A percentile compares a stretch with the other conserved stretches of the same genome.
These are phyloP conservation scores for Abrostola tripartita DNA, from an alignment of 2,888 invertebrate species.

Conservation along the genomic window DNA sequence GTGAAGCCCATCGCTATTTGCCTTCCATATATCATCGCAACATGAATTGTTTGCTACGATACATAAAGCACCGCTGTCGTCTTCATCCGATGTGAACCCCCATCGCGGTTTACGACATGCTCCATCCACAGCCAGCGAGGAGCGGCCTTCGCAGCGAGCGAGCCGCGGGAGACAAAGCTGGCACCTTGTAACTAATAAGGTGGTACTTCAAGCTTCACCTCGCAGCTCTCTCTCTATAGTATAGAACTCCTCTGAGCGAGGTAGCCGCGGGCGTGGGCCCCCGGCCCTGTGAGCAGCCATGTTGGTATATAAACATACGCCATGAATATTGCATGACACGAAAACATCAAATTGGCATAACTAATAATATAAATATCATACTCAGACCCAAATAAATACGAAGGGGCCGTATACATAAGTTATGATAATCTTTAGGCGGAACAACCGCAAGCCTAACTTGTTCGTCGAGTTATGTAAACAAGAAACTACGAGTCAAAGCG, in stretches of 20 bases:
- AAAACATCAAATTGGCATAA: constrained; percentile 15
- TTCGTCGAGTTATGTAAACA: constrained; percentile 1
- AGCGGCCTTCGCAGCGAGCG: no score
- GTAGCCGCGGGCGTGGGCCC: constrained; percentile 1
- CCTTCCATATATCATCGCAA: no score
- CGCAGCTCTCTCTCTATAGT: constrained; percentile 23
- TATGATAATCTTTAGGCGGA: background rate
- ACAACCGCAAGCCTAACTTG: background rate
- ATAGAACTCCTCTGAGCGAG: constrained; percentile 33
- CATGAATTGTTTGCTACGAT: no score
- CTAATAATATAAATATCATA: constrained; percentile 16
- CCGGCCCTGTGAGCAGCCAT: background rate
- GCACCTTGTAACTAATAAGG: no score
- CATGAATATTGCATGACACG: constrained; percentile 37
- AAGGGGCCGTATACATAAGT: background rate
- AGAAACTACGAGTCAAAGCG: constrained; percentile 1
- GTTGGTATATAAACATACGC: constrained; percentile 7
- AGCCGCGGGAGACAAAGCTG: no score
- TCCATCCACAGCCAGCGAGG: no score
- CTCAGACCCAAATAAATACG: constrained; percentile 10
- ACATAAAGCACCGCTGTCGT: no score
- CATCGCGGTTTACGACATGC: no score
- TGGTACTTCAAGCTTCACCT: constrained; percentile 4
- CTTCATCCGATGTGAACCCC: no score
- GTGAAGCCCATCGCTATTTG: background rate